Base-by-base conservation (phyloP, 2,888 invertebrate species). In the Catocala sponsa region DNA sequence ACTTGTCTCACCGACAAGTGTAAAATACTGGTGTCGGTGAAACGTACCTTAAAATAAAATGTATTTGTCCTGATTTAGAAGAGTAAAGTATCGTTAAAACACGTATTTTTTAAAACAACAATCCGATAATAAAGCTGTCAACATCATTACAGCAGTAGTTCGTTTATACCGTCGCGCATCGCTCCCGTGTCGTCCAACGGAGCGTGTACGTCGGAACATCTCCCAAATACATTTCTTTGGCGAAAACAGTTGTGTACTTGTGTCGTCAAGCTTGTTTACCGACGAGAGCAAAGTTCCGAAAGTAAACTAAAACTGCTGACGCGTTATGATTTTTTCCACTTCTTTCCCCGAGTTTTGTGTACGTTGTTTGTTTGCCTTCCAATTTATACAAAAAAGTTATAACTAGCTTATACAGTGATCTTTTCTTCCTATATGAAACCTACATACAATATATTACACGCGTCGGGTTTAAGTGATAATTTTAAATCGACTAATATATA, bases 281-380 rank as follows among this genome's bases (percentile, higher is more conserved):
- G 79, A 83, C 81, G 79, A 83, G 79, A 81, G 78, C 80, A 78
- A 86, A 86, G 80, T 87, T 84, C 69, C 72, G 61, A 68, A 70
- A 82, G 78, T 78, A 84, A 88, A 88, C 84, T 84, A 78, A 79
- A 86, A 87, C 83, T 84, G 86, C 81, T 83, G 84, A 85, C 83
- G 85, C 79, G 79, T 80, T 82, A 76, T 76, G 78, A 82, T 82
- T 85, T 83, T 82, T 83, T 81, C 80, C 73, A 71, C 71, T 76
- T 76, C 74, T 76, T 77, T 75, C 76, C 67, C 74, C 63, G 72
- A 70, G 70, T 77, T 72, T 72, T 68, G 72, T 79, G 75, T 79
- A 67, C 69, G 56, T 63, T 57, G 53, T 62, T 53, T 57, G 52
- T 53, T 62, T 57, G 35, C 38, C 35, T 49, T n/a, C 42, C 56